Conservation (phyloP, 2,888 invertebrate species). For the Scrobipalpa costella region DNA sequence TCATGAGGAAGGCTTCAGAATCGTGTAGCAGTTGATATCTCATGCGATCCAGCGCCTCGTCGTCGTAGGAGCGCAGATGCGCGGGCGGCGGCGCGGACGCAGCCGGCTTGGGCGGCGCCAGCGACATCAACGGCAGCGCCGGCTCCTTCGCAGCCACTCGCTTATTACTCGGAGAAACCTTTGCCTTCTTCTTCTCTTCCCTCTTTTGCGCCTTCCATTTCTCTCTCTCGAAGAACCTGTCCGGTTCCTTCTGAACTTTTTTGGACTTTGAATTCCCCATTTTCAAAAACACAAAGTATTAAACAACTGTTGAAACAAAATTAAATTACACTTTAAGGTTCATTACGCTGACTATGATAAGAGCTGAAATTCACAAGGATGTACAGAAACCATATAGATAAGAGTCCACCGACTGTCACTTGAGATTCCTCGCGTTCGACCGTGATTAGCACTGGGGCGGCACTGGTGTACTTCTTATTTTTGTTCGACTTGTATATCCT, state of each 20-base stretch:
- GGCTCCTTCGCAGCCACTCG: conserved; percentile 52
- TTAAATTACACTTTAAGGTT: not conserved
- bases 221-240: conserved; percentile 68
- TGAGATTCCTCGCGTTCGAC: not conserved
- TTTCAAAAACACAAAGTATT: conserved; percentile 8
- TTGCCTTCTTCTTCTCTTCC: conserved; percentile 59
- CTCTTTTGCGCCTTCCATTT: conserved; percentile 63
- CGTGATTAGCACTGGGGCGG: not conserved
- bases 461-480: conserved; percentile 29
- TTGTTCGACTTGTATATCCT: conserved; percentile 52
- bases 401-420: not conserved
- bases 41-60: conserved; percentile 79
- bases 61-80: conserved; percentile 69
- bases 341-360: not conserved
- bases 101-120: conserved; percentile 43
- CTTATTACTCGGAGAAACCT: conserved; percentile 43
- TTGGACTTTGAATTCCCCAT: conserved; percentile 75
- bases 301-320: conserved; percentile 4
- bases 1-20: conserved; percentile 86
- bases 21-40: conserved; percentile 81
- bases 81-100: conserved; percentile 47
- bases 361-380: not conserved
- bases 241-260: conserved; percentile 64
- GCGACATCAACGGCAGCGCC: conserved; percentile 43
- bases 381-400: not conserved